Base-by-base conservation (phyloP, 2,113 vertebrate genomes). In the Oryzias woworae region DNA sequence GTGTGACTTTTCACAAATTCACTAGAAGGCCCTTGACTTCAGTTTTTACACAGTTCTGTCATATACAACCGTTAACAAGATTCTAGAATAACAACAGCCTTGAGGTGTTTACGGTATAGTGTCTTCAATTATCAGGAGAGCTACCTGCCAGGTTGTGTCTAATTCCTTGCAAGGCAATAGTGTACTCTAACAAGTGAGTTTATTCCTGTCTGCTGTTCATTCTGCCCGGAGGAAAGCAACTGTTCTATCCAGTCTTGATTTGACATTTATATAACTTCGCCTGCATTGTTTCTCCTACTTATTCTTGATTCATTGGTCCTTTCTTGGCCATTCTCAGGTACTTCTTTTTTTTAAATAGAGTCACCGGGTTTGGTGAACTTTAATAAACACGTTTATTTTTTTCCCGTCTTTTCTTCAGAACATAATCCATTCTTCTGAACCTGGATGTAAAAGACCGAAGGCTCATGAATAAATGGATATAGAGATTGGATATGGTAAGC, bases 51-150 rank as follows among this genome's bases (percentile, higher is more conserved):
- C 68, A 68, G 78, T 72, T 73, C 73, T 84, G 82, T 86, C 84
- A 82, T 82, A 73, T 78, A 71, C 78, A 89, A 77, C 81, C 79
- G 85, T 83, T 87, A 81, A 85, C 84, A 83, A 79, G 71, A 86
- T 75, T 80, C 80, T 45, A 59, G 70, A 85, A 89, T 81, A 87
- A 85, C 83, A 87, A 87, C 85, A 87, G 87, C 87, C 84, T 82
- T 82, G 77, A 86, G 87, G 85, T 87, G 82, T 87, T 89, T 87
- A 74, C 75, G 80, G 68, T 78, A 85, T 62, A 81, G 78, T 82
- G 81, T 87, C 85, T 87, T 86, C 87, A 86, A 85, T 89, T 89
- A 86, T 85, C 82, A 79, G 76, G 85, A 89, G 85, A 89, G 78
- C 67, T 81, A 82, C 83, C 82, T 83, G 80, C 78, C 78, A 87